phyloP scores from a whole-genome alignment of 2,797 vertebrate species.

The Cynopterus sphinx region DNA sequence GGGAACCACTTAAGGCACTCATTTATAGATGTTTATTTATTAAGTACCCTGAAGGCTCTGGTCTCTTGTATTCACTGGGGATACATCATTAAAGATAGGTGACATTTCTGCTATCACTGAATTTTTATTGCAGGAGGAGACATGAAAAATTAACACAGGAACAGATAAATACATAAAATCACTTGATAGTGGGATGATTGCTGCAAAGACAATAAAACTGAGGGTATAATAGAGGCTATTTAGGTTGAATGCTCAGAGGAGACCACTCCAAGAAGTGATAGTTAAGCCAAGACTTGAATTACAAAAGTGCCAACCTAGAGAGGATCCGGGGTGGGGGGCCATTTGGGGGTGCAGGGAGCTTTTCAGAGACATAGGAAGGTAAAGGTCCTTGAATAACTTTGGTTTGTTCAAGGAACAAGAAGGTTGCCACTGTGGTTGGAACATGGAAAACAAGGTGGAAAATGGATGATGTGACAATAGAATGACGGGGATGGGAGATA shows the following conservation, averaged over 20 bases:
- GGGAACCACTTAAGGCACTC: neutral
- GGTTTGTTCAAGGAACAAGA: neutral
- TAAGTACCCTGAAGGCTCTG: neutral
- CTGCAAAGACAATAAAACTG: neutral
- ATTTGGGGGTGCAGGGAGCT: neutral
- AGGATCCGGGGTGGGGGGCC: neutral
- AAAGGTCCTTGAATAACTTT: neutral
- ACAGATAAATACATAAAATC: neutral
- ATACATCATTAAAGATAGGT: neutral
- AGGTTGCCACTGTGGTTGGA: neutral
- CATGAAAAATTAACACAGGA: neutral
- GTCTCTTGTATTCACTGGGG: neutral
- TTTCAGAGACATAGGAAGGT: neutral
- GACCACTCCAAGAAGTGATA: neutral
- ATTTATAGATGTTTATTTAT: neutral
- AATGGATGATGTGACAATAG: neutral
- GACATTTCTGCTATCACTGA: neutral
- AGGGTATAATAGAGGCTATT: neutral
- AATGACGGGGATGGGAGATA: neutral
- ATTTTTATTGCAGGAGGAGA: neutral
- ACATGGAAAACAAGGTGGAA: neutral
- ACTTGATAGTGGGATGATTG: neutral
- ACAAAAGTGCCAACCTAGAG: neutral
- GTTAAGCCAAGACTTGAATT: neutral
- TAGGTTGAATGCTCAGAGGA: neutral